phyloP scores from a whole-genome alignment of 1,140 invertebrate species.

The Forficula auricularia region DNA sequence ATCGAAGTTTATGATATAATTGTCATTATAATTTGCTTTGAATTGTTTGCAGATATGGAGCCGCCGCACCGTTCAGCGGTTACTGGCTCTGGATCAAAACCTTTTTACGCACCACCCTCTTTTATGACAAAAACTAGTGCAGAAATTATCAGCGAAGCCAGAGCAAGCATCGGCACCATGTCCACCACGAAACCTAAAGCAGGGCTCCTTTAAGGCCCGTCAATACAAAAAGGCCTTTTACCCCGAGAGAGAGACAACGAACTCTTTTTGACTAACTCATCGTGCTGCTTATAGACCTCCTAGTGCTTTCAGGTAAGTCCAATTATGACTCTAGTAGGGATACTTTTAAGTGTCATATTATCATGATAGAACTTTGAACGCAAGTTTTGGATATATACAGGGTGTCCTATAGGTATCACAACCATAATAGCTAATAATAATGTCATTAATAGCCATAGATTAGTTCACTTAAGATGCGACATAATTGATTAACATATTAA shows the following conservation, averaged over 20 bases:
- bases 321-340: no score
- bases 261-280: constrained; percentile 43
- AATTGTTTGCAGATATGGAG: not conserved
- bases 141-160: constrained; percentile 61
- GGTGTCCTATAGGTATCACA: no score
- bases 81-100: constrained; percentile 7
- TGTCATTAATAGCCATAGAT: no score
- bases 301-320: constrained; percentile 52
- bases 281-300: constrained; percentile 44
- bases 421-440: no score
- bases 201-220: constrained; percentile 28
- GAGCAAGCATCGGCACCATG: constrained; percentile 29
- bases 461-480: no score
- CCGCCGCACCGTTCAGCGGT: not conserved
- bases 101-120: constrained; percentile 29
- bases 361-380: no score
- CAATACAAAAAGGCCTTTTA: constrained; percentile 58
- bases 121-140: constrained; percentile 42
- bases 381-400: no score
- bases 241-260: constrained; percentile 54
- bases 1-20: no score
- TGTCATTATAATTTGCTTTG: no score
- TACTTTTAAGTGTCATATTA: no score
- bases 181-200: not conserved
- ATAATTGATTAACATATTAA: no score